Conservation (phyloP, 2,888 invertebrate species). For the Protodeltote pygarga region DNA sequence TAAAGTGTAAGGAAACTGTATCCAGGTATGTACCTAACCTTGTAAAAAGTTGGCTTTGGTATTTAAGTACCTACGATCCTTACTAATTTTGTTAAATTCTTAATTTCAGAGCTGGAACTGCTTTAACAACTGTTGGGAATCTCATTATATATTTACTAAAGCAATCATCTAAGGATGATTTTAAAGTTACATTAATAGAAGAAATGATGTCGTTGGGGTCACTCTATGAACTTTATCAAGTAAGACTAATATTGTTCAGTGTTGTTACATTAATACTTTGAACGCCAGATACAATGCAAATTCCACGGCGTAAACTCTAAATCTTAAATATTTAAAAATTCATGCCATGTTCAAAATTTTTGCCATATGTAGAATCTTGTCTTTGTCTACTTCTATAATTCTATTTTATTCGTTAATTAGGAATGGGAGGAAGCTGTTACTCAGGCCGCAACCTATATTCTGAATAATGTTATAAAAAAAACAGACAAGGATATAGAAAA, state of each 20-base stretch:
- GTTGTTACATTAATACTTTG: no score
- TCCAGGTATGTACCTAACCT: constrained; percentile 58
- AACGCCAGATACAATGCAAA: no score
- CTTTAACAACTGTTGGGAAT: constrained; percentile 66
- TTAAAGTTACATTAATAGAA: constrained; percentile 72
- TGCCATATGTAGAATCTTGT: no score
- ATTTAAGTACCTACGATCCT: neutral
- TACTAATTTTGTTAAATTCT: neutral
- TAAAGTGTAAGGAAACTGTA: constrained; percentile 72
- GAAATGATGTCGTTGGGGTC: constrained; percentile 75
- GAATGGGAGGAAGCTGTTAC: constrained; percentile 94
- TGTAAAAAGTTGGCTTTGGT: neutral
- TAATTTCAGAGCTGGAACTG: constrained; percentile 70
- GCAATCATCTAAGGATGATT: constrained; percentile 61
- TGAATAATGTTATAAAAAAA: constrained; percentile 88
- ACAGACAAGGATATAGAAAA: constrained; percentile 88
- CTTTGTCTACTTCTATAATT: no score
- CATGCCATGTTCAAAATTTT: no score
- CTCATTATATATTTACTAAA: constrained; percentile 67
- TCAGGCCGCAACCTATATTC: constrained; percentile 88
- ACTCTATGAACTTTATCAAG: constrained; percentile 75
- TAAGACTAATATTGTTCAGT: no score
- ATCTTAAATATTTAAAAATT: no score
- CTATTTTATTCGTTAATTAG: constrained; percentile 71
- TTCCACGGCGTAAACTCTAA: no score